phyloP scores from a whole-genome alignment of 2,113 vertebrate genomes.

The Anhinga anhinga region DNA sequence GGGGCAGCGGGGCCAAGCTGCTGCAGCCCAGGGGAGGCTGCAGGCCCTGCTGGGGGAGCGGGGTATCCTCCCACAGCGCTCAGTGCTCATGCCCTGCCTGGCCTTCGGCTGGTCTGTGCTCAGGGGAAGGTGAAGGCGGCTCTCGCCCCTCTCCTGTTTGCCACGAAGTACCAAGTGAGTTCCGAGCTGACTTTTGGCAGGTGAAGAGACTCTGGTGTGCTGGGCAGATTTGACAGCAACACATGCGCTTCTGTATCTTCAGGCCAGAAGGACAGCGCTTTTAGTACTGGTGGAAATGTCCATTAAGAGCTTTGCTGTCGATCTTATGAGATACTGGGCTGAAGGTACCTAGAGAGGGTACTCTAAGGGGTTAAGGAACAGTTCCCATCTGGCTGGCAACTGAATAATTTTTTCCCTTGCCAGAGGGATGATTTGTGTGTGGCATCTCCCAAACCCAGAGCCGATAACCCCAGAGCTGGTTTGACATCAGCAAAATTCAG shows the following conservation, averaged over 20 bases:
- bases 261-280: neutral
- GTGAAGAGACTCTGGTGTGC: neutral
- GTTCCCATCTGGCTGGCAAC: neutral
- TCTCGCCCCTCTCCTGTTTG: neutral
- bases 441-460: fast-evolving
- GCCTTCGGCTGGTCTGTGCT: neutral
- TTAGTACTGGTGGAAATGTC: neutral
- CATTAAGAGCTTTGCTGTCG: neutral
- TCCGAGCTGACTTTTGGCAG: neutral
- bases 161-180: neutral
- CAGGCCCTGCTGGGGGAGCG: neutral
- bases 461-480: fast-evolving
- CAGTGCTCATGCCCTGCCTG: neutral
- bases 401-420: neutral
- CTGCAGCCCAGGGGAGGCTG: neutral
- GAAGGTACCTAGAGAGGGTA: neutral
- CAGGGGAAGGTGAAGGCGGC: neutral
- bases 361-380: neutral
- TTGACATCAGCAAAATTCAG: neutral
- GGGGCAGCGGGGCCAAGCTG: neutral
- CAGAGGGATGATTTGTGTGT: neutral
- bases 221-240: neutral
- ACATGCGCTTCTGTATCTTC: fast-evolving
- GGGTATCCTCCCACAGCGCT: neutral
- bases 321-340: too few relatives aligned